Percentiles rank a stretch among this genome's conserved stretches.
Evolutionary conservation across 2,113 vertebrate genomes (phyloP).

Genomic region (Coptodon bakossiorum): DNA sequence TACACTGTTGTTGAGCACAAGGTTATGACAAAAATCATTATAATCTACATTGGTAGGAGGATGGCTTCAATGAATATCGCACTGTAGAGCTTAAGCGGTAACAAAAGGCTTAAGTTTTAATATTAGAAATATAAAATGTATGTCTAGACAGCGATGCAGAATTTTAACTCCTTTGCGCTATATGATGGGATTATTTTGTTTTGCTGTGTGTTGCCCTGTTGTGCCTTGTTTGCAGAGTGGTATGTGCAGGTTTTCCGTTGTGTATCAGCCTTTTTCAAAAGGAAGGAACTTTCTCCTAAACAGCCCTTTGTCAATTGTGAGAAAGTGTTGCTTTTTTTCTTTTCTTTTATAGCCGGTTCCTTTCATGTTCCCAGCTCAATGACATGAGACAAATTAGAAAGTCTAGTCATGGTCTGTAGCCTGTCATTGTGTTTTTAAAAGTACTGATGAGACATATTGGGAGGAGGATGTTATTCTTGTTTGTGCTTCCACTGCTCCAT

Average conservation of each 20-base stretch:
- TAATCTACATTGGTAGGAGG: background rate
- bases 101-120: background rate
- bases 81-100: background rate
- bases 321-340: constrained; percentile 38
- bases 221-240: constrained; percentile 42
- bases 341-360: background rate
- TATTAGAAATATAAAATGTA: background rate
- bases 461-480: constrained; percentile 32
- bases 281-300: constrained; percentile 77
- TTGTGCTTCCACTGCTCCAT: constrained; percentile 39
- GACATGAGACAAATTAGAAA: constrained; percentile 37
- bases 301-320: constrained; percentile 55
- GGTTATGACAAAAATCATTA: background rate
- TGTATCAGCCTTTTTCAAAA: constrained; percentile 66
- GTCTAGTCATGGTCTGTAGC: constrained; percentile 14
- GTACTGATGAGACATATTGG: constrained; percentile 2
- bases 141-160: background rate
- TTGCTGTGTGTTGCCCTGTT: background rate
- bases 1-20: background rate
- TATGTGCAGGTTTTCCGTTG: constrained; percentile 58
- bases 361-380: constrained; percentile 45
- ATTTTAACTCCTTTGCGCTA: background rate
- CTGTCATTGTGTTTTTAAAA: constrained; percentile 46
- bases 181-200: background rate
- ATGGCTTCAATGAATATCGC: background rate